A percentile compares a stretch with the other conserved stretches of the same genome.
phyloP scores from a whole-genome alignment of 2,113 vertebrate species.

The Amazona guildingii region DNA sequence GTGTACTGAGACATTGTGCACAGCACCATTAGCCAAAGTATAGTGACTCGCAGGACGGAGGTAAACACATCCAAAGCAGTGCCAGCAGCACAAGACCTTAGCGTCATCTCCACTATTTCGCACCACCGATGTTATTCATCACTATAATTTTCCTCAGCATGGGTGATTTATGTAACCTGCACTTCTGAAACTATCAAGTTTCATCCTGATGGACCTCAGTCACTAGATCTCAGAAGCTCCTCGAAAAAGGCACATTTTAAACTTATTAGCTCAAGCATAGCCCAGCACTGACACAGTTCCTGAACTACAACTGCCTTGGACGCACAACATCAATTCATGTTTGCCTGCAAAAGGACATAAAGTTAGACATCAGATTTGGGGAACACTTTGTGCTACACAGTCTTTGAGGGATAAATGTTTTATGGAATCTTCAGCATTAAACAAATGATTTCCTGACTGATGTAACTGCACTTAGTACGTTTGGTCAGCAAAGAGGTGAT shows the following conservation, averaged over 20 bases:
- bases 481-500: background rate
- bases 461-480: background rate
- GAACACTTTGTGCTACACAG: background rate
- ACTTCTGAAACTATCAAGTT: background rate
- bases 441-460: background rate
- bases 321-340: background rate
- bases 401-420: background rate
- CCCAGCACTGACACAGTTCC: background rate
- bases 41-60: rapidly evolving
- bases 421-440: background rate
- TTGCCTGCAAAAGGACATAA: background rate
- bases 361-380: background rate
- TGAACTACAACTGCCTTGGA: background rate
- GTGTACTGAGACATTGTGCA: too few relatives aligned
- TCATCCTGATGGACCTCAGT: background rate
- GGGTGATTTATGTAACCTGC: background rate
- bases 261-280: background rate
- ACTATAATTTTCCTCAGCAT: background rate
- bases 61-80: background rate
- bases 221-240: background rate
- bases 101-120: background rate
- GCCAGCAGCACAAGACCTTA: background rate
- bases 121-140: background rate
- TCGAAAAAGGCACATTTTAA: background rate
- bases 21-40: background rate